Base-by-base conservation (phyloP, 2,113 vertebrate species). In the Thunnus maccoyii region DNA sequence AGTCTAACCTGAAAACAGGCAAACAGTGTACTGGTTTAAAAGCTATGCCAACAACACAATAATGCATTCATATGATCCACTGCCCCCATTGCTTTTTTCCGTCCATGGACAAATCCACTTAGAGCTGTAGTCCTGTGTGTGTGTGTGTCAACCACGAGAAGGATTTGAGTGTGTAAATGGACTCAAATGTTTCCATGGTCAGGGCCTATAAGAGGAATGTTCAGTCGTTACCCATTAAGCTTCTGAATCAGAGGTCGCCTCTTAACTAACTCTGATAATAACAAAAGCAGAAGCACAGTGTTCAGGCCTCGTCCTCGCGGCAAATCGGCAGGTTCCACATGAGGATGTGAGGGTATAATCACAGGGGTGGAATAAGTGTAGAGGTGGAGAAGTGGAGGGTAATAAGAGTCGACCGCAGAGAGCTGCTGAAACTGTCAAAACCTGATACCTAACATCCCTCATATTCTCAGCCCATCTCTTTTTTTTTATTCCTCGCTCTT, bases 251-350 rank as follows among this genome's bases (percentile, higher is more conserved):
- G 66, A 75, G 32, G 20, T 16, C 1, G 17, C 56, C 27, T 47
- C 18, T 66, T 76, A 61, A 66, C 54, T 32, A 30, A 67, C 50
- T 16, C 20, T 64, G 15, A 67, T 51, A 54, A 54, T 32, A 48
- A 71, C 15, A 64, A 46, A 56, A 41, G 54, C 3, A 65, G 14
- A 74, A 67, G 27, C 13, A 2, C 6, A 7, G 22, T 27, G 27
- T 62, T 20, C 36, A 12, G 7, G 72, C 56, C 20, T 76, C 47
- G 27, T 54, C 61, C 69, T 88, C 72, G 50, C 82, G 85, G 78
- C 72, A 67, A 78, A 85, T 62, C 63, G 67, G 50, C 73, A 86
- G 56, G 65, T 92, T 90, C 75, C 72, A 57, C 84, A 87, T 9
- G 12, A 36, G 11, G 64, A 47, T 79, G 85, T 83, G 67, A 74